phyloP scores from a whole-genome alignment of 1,140 invertebrate genomes.

The Camponotus floridanus region DNA sequence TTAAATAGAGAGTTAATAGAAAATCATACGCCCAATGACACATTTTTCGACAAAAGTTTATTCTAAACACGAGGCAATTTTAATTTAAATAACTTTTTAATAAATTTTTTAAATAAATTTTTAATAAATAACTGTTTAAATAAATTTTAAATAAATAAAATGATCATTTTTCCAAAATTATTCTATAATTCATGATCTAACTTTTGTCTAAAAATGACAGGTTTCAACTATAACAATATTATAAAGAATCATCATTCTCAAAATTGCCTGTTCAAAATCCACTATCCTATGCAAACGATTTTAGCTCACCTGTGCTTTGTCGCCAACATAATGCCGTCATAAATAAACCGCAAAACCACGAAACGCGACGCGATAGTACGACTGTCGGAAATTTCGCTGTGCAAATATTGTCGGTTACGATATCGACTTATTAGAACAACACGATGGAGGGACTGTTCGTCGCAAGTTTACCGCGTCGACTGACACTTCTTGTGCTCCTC shows the following conservation, averaged over 20 bases:
- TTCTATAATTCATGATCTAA: neutral
- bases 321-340: conserved; percentile 74
- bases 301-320: conserved; percentile 79
- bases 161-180: neutral
- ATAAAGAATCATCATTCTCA: neutral
- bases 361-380: conserved; percentile 60
- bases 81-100: too few species aligned
- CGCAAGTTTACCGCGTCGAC: conserved; percentile 63
- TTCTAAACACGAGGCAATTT: too few species aligned
- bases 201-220: neutral
- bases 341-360: neutral
- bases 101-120: neutral
- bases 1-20: neutral
- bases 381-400: neutral
- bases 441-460: conserved; percentile 38
- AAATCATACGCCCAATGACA: too few species aligned
- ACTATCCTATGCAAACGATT: neutral
- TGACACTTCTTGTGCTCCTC: conserved; percentile 59
- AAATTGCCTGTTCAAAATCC: neutral
- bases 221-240: neutral
- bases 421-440: conserved; percentile 21
- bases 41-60: too few species aligned
- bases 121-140: neutral
- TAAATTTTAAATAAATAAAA: neutral
- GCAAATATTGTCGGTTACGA: conserved; percentile 51